Evolutionary conservation across 2,888 invertebrate genomes (phyloP), one percentile per base, ranked within the genome.

Genomic region (Torymus texanus): DNA sequence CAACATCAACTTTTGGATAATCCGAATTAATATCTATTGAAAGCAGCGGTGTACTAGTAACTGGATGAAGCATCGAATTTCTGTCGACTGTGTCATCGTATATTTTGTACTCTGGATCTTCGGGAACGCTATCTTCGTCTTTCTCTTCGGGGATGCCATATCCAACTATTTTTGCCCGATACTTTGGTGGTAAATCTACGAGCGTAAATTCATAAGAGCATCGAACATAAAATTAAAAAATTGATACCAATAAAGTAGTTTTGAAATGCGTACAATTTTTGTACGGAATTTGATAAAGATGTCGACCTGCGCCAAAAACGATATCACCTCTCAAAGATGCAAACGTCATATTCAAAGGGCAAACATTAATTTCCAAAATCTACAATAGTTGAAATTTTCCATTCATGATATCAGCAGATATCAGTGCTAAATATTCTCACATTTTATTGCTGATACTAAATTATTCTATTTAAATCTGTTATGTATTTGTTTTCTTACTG

Each of bases 121-220:
- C 82, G 0, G 68, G 53, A 4, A 82, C 29, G 2, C 41, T 11
- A 2, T 80, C 78, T 55, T 84, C 85, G 10, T 83, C 83, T 29
- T 61, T 66, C 8, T 83, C 83, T 4, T 84, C 83, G 2, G 75
- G 41, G 58, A 85, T 83, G 2, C 83, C 79, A 5, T 84, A 73
- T 2, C 63, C 59, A 16, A 78, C 72, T 71, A 86, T 83, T 71
- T 82, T 83, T 12, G 83, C 77, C 74, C 84, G 83, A 80, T 86
- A 85, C 58, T 85, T 84, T 11, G 85, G 82, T 13, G 86, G 63
- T 61, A 87, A 78, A 84, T 87, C 87, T 87, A 14, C 12, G 59
- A 74, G 12, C 41, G 8, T 8, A 8, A 41, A 41, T 41, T 41
- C 41, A 8, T 41, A 41, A 8, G 41, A 41, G 8, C 8, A 8